phyloP scores from a whole-genome alignment of 2,888 invertebrate species.

The Caenorhabditis panamensis region DNA sequence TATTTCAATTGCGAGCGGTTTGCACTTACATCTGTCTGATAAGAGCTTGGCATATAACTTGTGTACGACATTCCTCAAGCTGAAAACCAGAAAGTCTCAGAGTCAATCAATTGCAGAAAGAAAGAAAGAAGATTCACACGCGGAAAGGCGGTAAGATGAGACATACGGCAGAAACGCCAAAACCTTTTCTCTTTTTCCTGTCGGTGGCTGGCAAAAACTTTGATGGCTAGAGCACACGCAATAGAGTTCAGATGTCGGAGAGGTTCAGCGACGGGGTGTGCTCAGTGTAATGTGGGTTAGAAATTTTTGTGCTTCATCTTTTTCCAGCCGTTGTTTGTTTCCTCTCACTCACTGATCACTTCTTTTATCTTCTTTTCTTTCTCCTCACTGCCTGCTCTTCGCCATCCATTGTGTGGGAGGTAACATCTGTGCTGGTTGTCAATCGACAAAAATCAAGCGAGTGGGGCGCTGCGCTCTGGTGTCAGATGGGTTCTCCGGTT shows the following conservation, averaged over 20 bases:
- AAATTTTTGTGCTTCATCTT: slow-evolving; percentile 43
- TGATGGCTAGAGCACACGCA: slow-evolving; percentile 41
- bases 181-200: slow-evolving; percentile 22
- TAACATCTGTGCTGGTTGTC: slow-evolving; percentile 56
- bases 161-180: slow-evolving; percentile 23
- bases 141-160: slow-evolving; percentile 8
- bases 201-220: slow-evolving; percentile 41
- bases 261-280: slow-evolving; percentile 39
- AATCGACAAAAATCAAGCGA: slow-evolving; percentile 39
- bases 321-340: slow-evolving; percentile 59
- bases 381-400: slow-evolving; percentile 21
- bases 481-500: slow-evolving; percentile 18
- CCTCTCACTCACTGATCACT: slow-evolving; percentile 52
- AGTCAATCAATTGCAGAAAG: not conserved
- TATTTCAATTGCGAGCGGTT: no score
- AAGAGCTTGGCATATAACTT: slow-evolving; percentile 46
- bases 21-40: slow-evolving; percentile 55
- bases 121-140: slow-evolving; percentile 3
- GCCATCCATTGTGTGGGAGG: slow-evolving; percentile 54
- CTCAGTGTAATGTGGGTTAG: slow-evolving; percentile 57
- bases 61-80: slow-evolving; percentile 48
- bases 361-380: slow-evolving; percentile 49
- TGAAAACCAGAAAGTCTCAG: not conserved
- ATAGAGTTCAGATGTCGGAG: slow-evolving; percentile 59
- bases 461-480: slow-evolving; percentile 16